Conservation (phyloP, 2,888 invertebrate genomes). For the Molorchus minor region DNA sequence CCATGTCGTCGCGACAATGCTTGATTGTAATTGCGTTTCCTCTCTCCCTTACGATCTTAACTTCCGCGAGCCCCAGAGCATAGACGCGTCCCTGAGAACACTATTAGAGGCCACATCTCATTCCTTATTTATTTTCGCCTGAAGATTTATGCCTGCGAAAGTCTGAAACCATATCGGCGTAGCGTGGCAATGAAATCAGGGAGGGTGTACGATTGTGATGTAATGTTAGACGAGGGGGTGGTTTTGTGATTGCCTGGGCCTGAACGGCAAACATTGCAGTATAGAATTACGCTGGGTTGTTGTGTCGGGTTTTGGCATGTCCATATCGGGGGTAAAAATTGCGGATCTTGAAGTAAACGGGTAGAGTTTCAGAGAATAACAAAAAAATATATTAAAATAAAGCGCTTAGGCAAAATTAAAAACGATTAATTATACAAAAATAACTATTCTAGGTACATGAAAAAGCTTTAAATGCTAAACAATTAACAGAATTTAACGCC, state of each 20-base stretch:
- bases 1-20: constrained; percentile 53
- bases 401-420: too few species aligned
- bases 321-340: too few species aligned
- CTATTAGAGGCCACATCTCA: constrained; percentile 58
- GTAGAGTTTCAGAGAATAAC: too few species aligned
- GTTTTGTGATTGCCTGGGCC: constrained; percentile 36
- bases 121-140: constrained; percentile 56
- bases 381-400: too few species aligned
- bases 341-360: too few species aligned
- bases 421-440: too few species aligned
- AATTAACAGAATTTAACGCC: too few species aligned
- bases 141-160: constrained; percentile 45
- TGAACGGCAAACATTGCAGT: constrained; percentile 35
- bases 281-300: constrained; percentile 28
- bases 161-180: constrained; percentile 32
- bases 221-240: constrained; percentile 35
- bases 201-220: constrained; percentile 30
- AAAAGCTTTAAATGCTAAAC: too few species aligned
- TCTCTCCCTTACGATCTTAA: constrained; percentile 55
- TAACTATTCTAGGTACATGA: too few species aligned
- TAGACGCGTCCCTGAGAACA: constrained; percentile 57
- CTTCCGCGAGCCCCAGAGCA: constrained; percentile 54
- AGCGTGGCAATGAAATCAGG: constrained; percentile 26
- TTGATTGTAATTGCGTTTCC: constrained; percentile 60
- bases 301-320: too few species aligned